phyloP scores from a whole-genome alignment of 2,888 invertebrate species.

The Petrolisthes manimaculis region DNA sequence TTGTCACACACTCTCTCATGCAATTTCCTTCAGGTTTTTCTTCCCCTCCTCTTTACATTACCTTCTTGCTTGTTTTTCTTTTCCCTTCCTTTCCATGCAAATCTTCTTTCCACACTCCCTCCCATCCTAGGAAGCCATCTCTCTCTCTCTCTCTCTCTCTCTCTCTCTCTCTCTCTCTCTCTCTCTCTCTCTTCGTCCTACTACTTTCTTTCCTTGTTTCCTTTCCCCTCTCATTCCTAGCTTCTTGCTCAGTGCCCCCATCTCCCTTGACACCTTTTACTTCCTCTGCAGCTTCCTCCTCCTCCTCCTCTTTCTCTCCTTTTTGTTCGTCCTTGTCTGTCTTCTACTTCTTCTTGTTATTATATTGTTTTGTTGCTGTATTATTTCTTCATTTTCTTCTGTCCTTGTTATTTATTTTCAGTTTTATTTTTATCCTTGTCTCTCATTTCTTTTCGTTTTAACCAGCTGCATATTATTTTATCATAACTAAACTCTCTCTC shows the following conservation, averaged over 20 bases:
- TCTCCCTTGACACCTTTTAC: neutral
- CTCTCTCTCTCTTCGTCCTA: neutral
- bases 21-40: neutral
- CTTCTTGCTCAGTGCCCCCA: neutral
- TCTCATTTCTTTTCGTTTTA: neutral
- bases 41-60: neutral
- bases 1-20: too few relatives aligned
- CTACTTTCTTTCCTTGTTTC: neutral
- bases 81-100: neutral
- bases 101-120: neutral
- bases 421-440: neutral
- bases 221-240: neutral
- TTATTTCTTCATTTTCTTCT: neutral
- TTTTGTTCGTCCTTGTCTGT: neutral
- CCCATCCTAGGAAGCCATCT: neutral
- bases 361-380: neutral
- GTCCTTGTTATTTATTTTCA: neutral
- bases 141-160: neutral
- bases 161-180: neutral
- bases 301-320: neutral
- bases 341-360: neutral
- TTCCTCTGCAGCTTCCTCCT: neutral
- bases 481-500: neutral
- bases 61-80: neutral
- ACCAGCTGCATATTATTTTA: neutral